phyloP scores from a whole-genome alignment of 2,113 vertebrate species.

The Aspidoscelis tigris region DNA sequence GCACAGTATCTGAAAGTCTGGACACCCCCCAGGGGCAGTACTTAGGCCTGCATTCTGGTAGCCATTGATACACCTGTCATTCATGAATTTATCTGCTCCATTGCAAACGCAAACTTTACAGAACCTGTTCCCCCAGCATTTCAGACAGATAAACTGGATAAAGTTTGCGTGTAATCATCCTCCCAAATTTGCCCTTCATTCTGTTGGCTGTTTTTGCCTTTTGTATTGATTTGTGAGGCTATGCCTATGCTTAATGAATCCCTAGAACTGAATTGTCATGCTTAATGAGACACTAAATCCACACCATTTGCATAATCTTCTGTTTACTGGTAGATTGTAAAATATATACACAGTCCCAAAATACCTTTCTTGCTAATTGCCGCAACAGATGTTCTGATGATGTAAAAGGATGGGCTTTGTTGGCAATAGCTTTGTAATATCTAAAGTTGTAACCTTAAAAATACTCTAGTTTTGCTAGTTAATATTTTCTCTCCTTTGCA shows the following conservation, averaged over 20 bases:
- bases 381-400: slow-evolving; percentile 64
- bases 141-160: slow-evolving; percentile 29
- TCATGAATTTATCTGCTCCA: slow-evolving; percentile 18
- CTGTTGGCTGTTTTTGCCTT: slow-evolving; percentile 19
- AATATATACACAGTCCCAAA: slow-evolving; percentile 56
- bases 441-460: slow-evolving; percentile 58
- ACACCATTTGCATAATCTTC: slow-evolving; percentile 68
- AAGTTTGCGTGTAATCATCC: slow-evolving; percentile 1
- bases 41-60: too few relatives aligned
- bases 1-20: slow-evolving; percentile 57
- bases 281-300: slow-evolving; percentile 69
- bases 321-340: slow-evolving; percentile 67
- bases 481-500: slow-evolving; percentile 16
- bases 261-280: slow-evolving; percentile 58
- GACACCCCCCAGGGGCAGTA: too few relatives aligned
- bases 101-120: slow-evolving; percentile 43
- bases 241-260: slow-evolving; percentile 51
- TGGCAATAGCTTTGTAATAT: slow-evolving; percentile 54
- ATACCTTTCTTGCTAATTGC: slow-evolving; percentile 66
- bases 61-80: too few relatives aligned
- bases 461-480: slow-evolving; percentile 41
- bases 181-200: slow-evolving; percentile 37
- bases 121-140: slow-evolving; percentile 46
- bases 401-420: slow-evolving; percentile 57
- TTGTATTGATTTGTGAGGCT: slow-evolving; percentile 53